Conservation (phyloP, 2,888 invertebrate species). For the Dichetophora obliterata region DNA sequence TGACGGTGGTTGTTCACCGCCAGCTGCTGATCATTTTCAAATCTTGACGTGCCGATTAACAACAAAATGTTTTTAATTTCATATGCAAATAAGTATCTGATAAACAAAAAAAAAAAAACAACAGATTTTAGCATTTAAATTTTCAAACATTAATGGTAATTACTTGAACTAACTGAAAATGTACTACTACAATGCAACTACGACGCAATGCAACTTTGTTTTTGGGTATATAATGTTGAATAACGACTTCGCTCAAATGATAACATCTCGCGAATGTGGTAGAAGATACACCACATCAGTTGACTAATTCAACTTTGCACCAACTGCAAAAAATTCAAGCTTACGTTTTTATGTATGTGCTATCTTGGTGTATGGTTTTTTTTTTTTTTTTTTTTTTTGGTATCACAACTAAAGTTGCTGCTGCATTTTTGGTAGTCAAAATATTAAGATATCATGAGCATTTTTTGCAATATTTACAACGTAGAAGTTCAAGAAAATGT, state of each 20-base stretch:
- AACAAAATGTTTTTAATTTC: conserved; percentile 38
- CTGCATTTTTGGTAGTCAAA: no score
- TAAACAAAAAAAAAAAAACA: conserved; percentile 21
- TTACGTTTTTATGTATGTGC: neutral
- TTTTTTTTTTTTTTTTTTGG: neutral
- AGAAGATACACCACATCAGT: neutral
- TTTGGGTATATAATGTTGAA: neutral
- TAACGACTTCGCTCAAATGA: neutral
- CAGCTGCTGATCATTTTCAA: conserved; percentile 15
- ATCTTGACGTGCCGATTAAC: conserved; percentile 38
- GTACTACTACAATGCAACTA: neutral
- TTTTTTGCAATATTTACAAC: no score
- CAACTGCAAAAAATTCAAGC: neutral
- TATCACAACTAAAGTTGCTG: neutral
- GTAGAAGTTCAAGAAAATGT: neutral
- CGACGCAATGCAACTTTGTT: neutral
- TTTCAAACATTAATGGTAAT: conserved; percentile 41
- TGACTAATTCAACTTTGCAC: no score
- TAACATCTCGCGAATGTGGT: conserved; percentile 12
- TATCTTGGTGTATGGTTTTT: no score
- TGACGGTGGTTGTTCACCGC: neutral
- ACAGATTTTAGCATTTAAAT: conserved; percentile 9
- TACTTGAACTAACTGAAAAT: conserved; percentile 39
- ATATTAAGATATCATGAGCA: no score
- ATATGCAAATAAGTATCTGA: conserved; percentile 39